Conservation (phyloP, 1,140 invertebrate species). For the Drosophila nasuta region DNA sequence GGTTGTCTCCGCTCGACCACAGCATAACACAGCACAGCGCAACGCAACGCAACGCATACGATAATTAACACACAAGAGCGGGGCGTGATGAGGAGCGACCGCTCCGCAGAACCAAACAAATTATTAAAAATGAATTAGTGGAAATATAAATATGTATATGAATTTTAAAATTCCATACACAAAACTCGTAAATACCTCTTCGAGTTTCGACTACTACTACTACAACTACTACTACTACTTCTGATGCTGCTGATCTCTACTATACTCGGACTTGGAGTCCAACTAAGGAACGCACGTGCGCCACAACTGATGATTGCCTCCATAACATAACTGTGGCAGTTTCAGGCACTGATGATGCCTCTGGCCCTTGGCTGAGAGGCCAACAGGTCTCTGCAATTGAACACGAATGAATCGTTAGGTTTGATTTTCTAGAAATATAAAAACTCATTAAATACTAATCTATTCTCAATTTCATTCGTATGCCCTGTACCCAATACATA, state of each 20-base stretch:
- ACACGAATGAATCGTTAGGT: conserved; percentile 70
- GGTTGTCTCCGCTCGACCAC: conserved; percentile 52
- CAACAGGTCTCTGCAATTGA: conserved; percentile 56
- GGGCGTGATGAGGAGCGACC: conserved; percentile 78
- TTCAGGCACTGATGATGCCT: conserved; percentile 56
- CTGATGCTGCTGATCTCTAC: no score
- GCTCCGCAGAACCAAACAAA: conserved; percentile 77
- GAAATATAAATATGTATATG: conserved; percentile 79
- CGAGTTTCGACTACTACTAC: conserved; percentile 22
- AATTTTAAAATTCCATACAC: conserved; percentile 74
- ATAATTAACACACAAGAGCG: conserved; percentile 82
- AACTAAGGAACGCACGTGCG: conserved; percentile 49
- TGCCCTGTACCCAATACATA: conserved; percentile 10
- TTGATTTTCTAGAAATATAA: conserved; percentile 61
- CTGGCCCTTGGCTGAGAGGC: conserved; percentile 40
- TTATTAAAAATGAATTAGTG: conserved; percentile 85
- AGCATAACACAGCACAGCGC: not conserved
- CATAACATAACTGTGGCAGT: conserved; percentile 32
- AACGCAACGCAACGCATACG: conserved; percentile 29
- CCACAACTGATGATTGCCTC: conserved; percentile 28
- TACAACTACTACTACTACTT: not conserved
- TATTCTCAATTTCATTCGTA: conserved; percentile 80
- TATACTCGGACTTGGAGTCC: not conserved
- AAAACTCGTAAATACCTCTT: conserved; percentile 41
- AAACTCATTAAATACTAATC: conserved; percentile 84